These are phyloP conservation scores for Silurus glanis DNA, from an alignment of 2,113 vertebrate species.

Conservation along the genomic window DNA sequence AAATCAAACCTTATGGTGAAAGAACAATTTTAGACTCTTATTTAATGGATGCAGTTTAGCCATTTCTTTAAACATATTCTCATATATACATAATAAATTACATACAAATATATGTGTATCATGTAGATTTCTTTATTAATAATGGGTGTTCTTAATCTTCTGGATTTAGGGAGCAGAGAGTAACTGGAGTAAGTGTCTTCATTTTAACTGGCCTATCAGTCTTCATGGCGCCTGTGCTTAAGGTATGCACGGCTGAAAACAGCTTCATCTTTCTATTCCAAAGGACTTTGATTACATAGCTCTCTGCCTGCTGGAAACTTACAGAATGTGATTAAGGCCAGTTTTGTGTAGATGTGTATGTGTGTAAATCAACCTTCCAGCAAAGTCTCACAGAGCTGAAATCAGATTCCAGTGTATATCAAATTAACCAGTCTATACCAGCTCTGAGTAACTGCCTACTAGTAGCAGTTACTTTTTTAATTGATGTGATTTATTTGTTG, in stretches of 20 bases:
- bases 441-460: background rate
- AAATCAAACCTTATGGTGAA: background rate
- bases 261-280: background rate
- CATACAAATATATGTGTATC: background rate
- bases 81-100: background rate
- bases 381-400: background rate
- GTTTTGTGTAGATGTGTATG: background rate
- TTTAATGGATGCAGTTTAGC: background rate
- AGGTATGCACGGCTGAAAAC: slow-evolving; percentile 74
- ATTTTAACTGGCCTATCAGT: slow-evolving; percentile 93
- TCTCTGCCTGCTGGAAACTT: background rate
- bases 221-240: slow-evolving; percentile 97
- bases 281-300: background rate
- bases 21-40: background rate
- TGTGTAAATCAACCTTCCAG: background rate
- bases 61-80: background rate
- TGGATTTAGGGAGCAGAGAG: slow-evolving; percentile 87
- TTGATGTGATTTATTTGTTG: background rate
- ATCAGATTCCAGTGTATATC: no score
- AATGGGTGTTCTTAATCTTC: background rate
- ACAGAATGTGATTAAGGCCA: background rate
- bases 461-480: background rate
- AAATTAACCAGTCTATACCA: background rate
- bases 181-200: slow-evolving; percentile 90
- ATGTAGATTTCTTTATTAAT: background rate